A percentile compares a stretch with the other conserved stretches of the same genome.
Evolutionary conservation across 2,113 vertebrate species (phyloP).

Genomic region (Phalacrocorax pelagicus): DNA sequence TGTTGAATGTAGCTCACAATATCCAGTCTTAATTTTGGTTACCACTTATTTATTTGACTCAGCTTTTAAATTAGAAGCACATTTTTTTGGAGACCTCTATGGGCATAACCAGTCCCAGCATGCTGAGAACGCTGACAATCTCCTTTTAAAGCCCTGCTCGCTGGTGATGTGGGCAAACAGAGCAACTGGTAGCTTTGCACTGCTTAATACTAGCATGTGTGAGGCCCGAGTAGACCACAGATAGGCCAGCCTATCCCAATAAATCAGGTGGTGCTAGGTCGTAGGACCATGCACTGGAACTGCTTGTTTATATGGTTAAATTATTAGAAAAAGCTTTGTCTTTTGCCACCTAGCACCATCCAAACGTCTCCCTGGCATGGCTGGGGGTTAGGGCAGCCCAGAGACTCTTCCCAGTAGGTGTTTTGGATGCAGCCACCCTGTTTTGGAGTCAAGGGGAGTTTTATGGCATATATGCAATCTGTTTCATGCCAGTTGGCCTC

Average conservation of each 20-base stretch:
- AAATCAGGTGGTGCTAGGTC: background rate
- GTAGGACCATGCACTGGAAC: background rate
- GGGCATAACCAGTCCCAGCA: background rate
- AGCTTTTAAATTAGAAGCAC: conserved; percentile 47
- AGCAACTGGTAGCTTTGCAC: background rate
- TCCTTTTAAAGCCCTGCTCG: conserved; percentile 48
- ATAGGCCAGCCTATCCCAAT: background rate
- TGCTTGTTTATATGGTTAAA: background rate
- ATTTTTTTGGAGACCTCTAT: conserved; percentile 9
- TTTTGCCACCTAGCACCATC: background rate
- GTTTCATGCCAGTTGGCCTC: background rate
- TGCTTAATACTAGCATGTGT: background rate
- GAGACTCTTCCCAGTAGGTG: background rate
- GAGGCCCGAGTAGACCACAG: background rate
- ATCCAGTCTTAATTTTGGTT: background rate
- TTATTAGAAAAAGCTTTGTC: background rate
- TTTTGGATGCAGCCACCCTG: background rate
- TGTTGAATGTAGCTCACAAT: background rate
- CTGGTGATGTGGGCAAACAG: background rate
- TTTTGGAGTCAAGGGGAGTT: background rate
- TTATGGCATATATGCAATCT: background rate
- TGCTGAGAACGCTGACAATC: background rate
- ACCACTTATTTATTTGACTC: background rate
- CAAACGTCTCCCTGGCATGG: background rate
- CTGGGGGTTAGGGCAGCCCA: background rate